phyloP scores from a whole-genome alignment of 2,797 vertebrate genomes.

The Sebastolobus altivelis region DNA sequence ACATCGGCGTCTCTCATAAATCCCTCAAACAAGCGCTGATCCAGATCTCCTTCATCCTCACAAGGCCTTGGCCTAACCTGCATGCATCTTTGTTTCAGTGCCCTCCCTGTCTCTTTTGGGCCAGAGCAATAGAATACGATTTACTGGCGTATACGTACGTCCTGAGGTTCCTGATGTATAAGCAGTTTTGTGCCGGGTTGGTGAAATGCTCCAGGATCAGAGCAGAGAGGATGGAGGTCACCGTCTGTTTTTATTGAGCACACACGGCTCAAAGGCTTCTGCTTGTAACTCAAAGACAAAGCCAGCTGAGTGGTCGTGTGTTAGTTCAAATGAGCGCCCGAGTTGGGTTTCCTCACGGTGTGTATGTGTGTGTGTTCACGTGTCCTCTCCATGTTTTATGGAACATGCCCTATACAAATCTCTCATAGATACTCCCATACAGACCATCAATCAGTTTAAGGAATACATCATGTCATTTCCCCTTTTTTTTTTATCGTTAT shows the following conservation, averaged over 20 bases:
- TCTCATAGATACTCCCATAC: not conserved
- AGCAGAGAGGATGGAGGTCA: conserved; percentile 40
- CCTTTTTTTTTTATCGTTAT: not conserved
- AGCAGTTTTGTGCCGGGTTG: conserved; percentile 51
- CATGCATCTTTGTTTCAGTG: conserved; percentile 43
- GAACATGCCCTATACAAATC: not conserved
- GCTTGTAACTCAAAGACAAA: conserved; percentile 41
- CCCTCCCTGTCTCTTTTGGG: conserved; percentile 22
- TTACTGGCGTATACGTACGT: conserved; percentile 32
- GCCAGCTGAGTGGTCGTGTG: conserved; percentile 20
- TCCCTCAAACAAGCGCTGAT: conserved; percentile 50
- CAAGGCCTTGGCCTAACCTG: conserved; percentile 37
- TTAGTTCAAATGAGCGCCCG: conserved; percentile 28
- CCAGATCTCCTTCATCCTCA: conserved; percentile 40
- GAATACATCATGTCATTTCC: not conserved
- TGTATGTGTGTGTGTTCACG: conserved; percentile 3
- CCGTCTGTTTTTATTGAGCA: conserved; percentile 43
- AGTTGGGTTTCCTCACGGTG: conserved; percentile 5
- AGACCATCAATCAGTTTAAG: conserved; percentile 9
- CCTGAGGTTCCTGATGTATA: conserved; percentile 38
- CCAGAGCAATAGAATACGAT: conserved; percentile 35
- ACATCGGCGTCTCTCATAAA: conserved; percentile 54
- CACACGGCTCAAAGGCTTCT: conserved; percentile 27
- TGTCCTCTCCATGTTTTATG: conserved; percentile 30
- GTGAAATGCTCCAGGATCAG: conserved; percentile 52